Evolutionary conservation across 2,888 invertebrate genomes (phyloP).

Genomic region (Sepioteuthis lessoniana): DNA sequence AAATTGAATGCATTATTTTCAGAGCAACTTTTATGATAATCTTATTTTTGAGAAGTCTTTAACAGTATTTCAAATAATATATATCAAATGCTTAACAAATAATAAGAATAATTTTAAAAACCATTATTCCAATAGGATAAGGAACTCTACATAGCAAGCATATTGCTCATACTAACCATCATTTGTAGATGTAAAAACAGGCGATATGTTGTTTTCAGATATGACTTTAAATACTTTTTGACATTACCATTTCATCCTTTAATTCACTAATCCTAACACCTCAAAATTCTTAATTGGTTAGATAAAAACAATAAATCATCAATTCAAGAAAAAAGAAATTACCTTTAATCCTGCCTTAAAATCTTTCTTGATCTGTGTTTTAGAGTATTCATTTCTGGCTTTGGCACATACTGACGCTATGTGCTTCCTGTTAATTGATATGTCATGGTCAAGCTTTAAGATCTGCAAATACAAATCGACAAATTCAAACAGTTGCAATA

Average conservation of each 20-base stretch:
- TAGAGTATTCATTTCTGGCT: constrained; percentile 62
- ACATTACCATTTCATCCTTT: neutral
- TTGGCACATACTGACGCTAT: constrained; percentile 60
- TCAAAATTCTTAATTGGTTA: neutral
- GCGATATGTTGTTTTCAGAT: neutral
- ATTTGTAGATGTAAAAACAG: no score
- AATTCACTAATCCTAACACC: no score
- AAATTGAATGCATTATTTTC: no score
- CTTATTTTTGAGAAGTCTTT: no score
- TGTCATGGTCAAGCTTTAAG: constrained; percentile 54
- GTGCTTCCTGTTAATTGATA: constrained; percentile 53
- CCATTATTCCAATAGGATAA: no score
- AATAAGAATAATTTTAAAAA: no score
- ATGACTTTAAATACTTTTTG: neutral
- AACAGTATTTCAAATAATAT: no score
- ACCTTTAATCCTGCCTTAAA: constrained; percentile 66
- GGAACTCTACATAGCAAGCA: no score
- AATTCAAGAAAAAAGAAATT: neutral
- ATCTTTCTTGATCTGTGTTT: constrained; percentile 59
- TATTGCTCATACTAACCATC: no score
- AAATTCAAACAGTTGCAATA: neutral
- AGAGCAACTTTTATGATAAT: no score
- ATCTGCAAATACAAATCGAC: constrained; percentile 51
- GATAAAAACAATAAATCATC: neutral
- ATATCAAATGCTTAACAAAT: no score